These are phyloP conservation scores for Mizuhopecten yessoensis DNA, from an alignment of 1,140 invertebrate genomes.

Conservation along the genomic window DNA sequence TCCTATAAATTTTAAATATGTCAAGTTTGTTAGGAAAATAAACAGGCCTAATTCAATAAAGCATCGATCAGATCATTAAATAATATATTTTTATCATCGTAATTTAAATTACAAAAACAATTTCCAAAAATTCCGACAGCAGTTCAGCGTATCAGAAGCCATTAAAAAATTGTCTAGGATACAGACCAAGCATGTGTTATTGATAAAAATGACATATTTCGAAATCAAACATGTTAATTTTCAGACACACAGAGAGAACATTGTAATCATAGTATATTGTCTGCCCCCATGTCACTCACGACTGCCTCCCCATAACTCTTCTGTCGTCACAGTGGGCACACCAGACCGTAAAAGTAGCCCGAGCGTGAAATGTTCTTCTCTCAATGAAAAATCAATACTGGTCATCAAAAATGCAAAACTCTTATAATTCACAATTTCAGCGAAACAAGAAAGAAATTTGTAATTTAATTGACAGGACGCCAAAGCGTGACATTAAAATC, in stretches of 20 bases:
- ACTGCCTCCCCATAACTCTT: not conserved
- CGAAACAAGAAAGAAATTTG: constrained; percentile 28
- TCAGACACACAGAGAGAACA: not conserved
- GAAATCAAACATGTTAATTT: not conserved
- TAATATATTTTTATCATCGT: too few species aligned
- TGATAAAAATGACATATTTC: not conserved
- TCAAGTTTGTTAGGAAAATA: too few species aligned
- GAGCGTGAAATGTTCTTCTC: not conserved
- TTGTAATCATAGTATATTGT: too few species aligned
- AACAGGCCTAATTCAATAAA: too few species aligned
- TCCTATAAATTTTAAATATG: too few species aligned
- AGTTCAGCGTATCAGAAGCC: not conserved
- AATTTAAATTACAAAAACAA: too few species aligned
- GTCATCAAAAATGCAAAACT: constrained; percentile 27
- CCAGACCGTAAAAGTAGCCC: not conserved
- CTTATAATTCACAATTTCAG: constrained; percentile 26
- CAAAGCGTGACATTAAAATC: constrained; percentile 10
- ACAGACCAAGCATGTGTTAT: not conserved
- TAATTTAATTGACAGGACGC: not conserved
- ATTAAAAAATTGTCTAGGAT: not conserved
- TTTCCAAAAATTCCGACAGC: too few species aligned
- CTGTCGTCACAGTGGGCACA: not conserved
- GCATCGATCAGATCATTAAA: too few species aligned
- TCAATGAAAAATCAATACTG: not conserved
- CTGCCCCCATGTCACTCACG: not conserved